These are phyloP conservation scores for Alexandromys oeconomus DNA, from an alignment of 2,797 vertebrate species.

Conservation along the genomic window DNA sequence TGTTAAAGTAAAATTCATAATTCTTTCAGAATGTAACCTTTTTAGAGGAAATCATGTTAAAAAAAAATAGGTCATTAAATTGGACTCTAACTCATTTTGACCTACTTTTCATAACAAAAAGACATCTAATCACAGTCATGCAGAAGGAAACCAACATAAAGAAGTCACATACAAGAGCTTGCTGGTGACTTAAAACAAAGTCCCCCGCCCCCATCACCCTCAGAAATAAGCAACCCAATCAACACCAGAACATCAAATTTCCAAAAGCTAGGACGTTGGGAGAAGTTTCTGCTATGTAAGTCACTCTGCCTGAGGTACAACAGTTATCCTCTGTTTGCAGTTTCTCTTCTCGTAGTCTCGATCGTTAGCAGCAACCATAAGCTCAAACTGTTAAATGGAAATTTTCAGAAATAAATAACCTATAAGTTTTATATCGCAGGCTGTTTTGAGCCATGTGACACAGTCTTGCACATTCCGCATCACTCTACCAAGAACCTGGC, in stretches of 20 bases:
- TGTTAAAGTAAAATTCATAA: not conserved
- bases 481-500: too few relatives aligned
- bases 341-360: not conserved
- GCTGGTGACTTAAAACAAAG: not conserved
- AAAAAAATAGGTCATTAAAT: not conserved
- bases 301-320: not conserved
- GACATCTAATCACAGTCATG: not conserved
- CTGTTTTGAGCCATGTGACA: not conserved
- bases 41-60: slow-evolving; percentile 1
- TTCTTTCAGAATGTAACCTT: not conserved
- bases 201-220: too few relatives aligned
- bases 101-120: not conserved
- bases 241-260: not conserved
- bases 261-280: not conserved
- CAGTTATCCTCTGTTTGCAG: not conserved
- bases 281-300: not conserved
- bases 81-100: not conserved
- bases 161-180: not conserved
- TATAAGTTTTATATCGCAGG: not conserved
- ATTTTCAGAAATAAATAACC: not conserved
- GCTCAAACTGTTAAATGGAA: not conserved
- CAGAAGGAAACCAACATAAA: not conserved
- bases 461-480: not conserved
- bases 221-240: not conserved
- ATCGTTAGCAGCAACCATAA: not conserved